phyloP scores from a whole-genome alignment of 2,888 invertebrate species.

The Coleophora deauratella region DNA sequence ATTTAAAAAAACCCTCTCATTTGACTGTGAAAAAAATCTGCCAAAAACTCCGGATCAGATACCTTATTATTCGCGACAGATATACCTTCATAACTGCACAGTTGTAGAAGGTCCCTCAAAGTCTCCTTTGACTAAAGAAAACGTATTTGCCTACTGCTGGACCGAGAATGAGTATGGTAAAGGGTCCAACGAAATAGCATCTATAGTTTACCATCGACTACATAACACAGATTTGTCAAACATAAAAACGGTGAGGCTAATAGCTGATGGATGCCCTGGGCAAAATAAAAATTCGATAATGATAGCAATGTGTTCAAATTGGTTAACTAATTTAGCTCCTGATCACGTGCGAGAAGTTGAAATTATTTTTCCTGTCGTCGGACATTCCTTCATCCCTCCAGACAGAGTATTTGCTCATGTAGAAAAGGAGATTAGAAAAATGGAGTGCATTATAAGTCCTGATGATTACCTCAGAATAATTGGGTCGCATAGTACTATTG shows the following conservation, averaged over 20 bases:
- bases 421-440: slow-evolving; percentile 3
- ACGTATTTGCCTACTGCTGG: slow-evolving; percentile 23
- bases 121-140: slow-evolving; percentile 16
- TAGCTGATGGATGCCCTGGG: slow-evolving; percentile 12
- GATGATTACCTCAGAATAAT: not conserved
- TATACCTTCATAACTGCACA: slow-evolving; percentile 33
- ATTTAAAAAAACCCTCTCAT: slow-evolving; percentile 4
- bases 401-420: slow-evolving; percentile 1
- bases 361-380: slow-evolving; percentile 2
- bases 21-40: slow-evolving; percentile 8
- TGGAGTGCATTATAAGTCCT: not conserved
- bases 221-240: slow-evolving; percentile 10
- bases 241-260: slow-evolving; percentile 13
- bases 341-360: not conserved
- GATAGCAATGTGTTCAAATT: slow-evolving; percentile 5
- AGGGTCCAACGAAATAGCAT: slow-evolving; percentile 17
- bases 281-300: slow-evolving; percentile 14
- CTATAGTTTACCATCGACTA: slow-evolving; percentile 14
- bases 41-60: slow-evolving; percentile 25
- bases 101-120: slow-evolving; percentile 28
- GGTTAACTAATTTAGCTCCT: not conserved
- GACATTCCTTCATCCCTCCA: slow-evolving; percentile 3
- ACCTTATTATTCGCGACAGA: slow-evolving; percentile 30
- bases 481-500: not conserved
- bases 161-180: slow-evolving; percentile 18